Evolutionary conservation across 2,797 vertebrate genomes (phyloP).

Genomic region (Schizothorax lantsangensis): DNA sequence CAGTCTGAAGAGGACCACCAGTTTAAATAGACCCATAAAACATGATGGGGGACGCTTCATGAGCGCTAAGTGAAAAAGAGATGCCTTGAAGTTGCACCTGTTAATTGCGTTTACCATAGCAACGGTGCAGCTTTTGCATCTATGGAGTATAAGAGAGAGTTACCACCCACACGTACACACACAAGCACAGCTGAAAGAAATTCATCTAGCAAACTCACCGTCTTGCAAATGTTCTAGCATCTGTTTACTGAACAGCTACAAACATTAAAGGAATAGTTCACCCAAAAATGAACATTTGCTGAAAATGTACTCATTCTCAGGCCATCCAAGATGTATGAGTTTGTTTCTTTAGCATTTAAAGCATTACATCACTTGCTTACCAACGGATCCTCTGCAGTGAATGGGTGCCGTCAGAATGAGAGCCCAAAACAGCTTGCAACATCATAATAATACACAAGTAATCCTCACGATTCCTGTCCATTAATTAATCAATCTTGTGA

Average conservation of each 20-base stretch:
- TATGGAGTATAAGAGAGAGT: constrained; percentile 39
- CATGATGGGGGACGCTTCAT: constrained; percentile 29
- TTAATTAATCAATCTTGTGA: not conserved
- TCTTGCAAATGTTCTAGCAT: not conserved
- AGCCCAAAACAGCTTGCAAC: not conserved
- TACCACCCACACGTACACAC: constrained; percentile 23
- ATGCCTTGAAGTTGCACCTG: constrained; percentile 52
- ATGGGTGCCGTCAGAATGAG: not conserved
- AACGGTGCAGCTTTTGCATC: constrained; percentile 45
- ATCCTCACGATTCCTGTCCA: no score
- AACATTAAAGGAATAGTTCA: not conserved
- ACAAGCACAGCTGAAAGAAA: constrained; percentile 1
- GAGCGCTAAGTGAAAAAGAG: constrained; percentile 20
- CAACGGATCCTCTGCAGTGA: not conserved
- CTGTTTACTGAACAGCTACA: not conserved
- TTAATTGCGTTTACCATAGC: constrained; percentile 58
- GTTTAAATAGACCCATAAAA: constrained; percentile 43
- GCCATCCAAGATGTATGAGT: not conserved
- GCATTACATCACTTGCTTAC: not conserved
- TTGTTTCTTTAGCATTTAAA: not conserved
- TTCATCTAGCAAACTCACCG: not conserved
- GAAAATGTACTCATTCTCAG: not conserved
- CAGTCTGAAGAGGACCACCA: constrained; percentile 11
- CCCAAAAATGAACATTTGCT: not conserved
- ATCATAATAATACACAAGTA: not conserved